A percentile compares a stretch with the other conserved stretches of the same genome.
Conservation (phyloP, 2,888 invertebrate species). For the Helicoverpa assulta region DNA sequence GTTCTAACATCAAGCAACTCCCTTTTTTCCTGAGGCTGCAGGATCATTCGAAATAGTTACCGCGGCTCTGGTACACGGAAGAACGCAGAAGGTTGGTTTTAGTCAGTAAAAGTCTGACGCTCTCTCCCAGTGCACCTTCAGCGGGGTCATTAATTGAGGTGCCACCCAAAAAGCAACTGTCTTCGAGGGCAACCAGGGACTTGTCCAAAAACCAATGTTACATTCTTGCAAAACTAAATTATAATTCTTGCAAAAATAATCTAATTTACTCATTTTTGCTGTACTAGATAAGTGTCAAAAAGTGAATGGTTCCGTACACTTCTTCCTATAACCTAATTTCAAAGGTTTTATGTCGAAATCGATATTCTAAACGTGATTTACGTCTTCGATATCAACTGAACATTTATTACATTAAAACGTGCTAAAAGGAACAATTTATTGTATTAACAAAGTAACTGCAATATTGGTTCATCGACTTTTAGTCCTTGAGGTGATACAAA, state of each 20-base stretch:
- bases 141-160: too few relatives aligned
- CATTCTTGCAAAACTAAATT: constrained; percentile 8
- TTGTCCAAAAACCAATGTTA: neutral
- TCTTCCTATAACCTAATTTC: constrained; percentile 34
- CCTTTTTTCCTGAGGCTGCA: too few relatives aligned
- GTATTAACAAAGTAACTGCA: neutral
- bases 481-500: neutral
- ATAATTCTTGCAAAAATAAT: too few relatives aligned
- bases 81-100: too few relatives aligned
- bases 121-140: too few relatives aligned
- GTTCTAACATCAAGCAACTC: neutral
- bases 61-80: too few relatives aligned
- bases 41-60: too few relatives aligned
- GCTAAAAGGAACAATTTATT: constrained; percentile 10
- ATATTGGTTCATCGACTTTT: neutral
- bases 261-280: constrained; percentile 11
- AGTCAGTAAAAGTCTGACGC: too few relatives aligned
- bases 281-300: constrained; percentile 16
- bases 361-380: constrained; percentile 34
- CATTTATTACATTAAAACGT: constrained; percentile 36
- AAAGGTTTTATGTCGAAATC: constrained; percentile 40
- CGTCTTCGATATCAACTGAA: constrained; percentile 20
- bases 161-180: too few relatives aligned
- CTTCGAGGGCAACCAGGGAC: too few relatives aligned
- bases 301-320: constrained; percentile 25